Percentiles rank a stretch among this genome's conserved stretches.
phyloP scores from a whole-genome alignment of 2,113 vertebrate genomes.

The Polyodon spathula region DNA sequence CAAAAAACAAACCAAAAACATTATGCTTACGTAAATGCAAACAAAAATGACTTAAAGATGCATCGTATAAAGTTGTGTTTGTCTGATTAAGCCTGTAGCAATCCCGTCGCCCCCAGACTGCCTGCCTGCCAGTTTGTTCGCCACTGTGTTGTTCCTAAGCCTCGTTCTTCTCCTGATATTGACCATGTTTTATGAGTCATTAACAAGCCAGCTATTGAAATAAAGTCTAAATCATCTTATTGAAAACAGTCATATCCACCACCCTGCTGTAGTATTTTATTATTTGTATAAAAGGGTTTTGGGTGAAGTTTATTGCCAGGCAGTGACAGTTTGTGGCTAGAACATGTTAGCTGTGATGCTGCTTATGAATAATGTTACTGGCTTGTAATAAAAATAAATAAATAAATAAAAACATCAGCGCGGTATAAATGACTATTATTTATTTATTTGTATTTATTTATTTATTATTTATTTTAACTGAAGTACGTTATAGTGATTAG shows the following conservation, averaged over 20 bases:
- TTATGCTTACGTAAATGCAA: no score
- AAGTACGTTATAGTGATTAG: no score
- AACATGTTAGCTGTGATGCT: slow-evolving; percentile 31
- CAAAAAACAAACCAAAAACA: no score
- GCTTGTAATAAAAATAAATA: slow-evolving; percentile 56
- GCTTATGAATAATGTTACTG: slow-evolving; percentile 37
- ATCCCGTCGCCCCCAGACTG: no score
- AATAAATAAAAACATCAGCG: no score
- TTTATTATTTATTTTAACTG: no score
- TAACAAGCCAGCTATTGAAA: neutral
- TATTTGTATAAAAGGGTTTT: slow-evolving; percentile 44
- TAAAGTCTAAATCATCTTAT: neutral
- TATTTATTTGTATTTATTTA: no score
- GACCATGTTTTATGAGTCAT: slow-evolving; percentile 10
- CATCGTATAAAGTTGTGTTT: no score
- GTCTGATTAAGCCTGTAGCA: no score
- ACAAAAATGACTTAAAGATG: no score
- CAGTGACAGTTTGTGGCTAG: slow-evolving; percentile 38
- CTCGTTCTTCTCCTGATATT: neutral
- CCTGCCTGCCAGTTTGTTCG: neutral
- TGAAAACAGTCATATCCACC: neutral
- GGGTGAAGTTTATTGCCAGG: slow-evolving; percentile 48
- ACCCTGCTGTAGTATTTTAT: slow-evolving; percentile 34
- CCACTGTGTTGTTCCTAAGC: neutral
- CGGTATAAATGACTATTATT: no score